Conservation (phyloP, 1,140 invertebrate genomes). For the Grapholita molesta region DNA sequence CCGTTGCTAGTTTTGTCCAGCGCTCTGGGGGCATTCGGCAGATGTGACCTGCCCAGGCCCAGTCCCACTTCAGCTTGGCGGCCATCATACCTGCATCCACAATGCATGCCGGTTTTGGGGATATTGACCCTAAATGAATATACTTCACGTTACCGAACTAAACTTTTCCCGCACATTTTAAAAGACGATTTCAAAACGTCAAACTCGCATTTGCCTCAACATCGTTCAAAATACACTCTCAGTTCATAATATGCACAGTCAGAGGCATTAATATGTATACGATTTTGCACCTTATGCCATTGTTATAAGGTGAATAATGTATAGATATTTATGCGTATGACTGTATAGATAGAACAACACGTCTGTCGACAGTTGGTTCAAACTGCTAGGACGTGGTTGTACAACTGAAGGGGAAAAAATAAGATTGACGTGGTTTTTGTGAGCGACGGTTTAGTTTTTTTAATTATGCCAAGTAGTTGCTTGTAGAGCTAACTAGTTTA, state of each 20-base stretch:
- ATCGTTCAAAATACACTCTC: background rate
- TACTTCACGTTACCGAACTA: too few relatives aligned
- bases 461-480: background rate
- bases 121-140: too few relatives aligned
- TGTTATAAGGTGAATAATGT: too few relatives aligned
- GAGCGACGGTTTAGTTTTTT: background rate
- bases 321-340: too few relatives aligned
- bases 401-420: slow-evolving; percentile 5
- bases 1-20: background rate
- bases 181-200: background rate
- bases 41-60: background rate
- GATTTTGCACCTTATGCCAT: too few relatives aligned
- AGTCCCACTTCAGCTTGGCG: background rate
- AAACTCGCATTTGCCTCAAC: background rate
- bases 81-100: background rate
- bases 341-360: background rate
- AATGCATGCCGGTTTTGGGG: too few relatives aligned
- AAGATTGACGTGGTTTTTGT: background rate
- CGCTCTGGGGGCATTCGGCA: background rate
- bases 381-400: background rate
- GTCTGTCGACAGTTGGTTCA: background rate
- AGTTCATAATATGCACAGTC: background rate
- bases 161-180: background rate
- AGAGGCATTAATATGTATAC: too few relatives aligned
- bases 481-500: too few relatives aligned